Evolutionary conservation across 2,113 vertebrate genomes (phyloP).

Genomic region (Cyanoderma ruficeps): DNA sequence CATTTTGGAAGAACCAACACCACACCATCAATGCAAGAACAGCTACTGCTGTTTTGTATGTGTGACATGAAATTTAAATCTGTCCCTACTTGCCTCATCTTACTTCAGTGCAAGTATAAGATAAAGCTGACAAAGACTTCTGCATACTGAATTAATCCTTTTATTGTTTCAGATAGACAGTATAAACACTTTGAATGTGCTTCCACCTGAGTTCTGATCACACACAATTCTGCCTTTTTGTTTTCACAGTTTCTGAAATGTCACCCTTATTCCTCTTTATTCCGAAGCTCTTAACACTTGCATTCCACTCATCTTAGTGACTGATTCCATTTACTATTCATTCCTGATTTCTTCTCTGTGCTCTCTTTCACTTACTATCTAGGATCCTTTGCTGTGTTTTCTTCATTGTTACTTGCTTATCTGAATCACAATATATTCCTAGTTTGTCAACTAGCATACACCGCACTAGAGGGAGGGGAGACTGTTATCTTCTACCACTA

Average conservation of each 20-base stretch:
- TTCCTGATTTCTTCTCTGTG: not conserved
- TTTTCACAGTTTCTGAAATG: not conserved
- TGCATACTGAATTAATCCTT: not conserved
- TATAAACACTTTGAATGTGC: not conserved
- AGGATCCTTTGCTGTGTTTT: not conserved
- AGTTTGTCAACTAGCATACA: not conserved
- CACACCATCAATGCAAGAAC: not conserved
- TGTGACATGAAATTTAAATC: not conserved
- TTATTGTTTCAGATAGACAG: not conserved
- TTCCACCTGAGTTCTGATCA: not conserved
- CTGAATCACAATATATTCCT: not conserved
- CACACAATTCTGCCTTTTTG: not conserved
- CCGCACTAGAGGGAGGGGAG: fast-evolving
- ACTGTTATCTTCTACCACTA: not conserved
- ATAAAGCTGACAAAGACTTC: not conserved
- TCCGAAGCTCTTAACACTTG: not conserved
- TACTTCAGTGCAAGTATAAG: not conserved
- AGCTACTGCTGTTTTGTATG: not conserved
- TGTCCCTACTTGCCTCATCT: not conserved
- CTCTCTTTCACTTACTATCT: not conserved
- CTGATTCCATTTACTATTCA: not conserved
- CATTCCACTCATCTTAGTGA: not conserved
- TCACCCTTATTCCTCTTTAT: not conserved
- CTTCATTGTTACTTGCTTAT: not conserved
- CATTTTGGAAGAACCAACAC: not conserved